These are phyloP conservation scores for Periphyllus acericola DNA, from an alignment of 2,888 invertebrate genomes.

Conservation along the genomic window DNA sequence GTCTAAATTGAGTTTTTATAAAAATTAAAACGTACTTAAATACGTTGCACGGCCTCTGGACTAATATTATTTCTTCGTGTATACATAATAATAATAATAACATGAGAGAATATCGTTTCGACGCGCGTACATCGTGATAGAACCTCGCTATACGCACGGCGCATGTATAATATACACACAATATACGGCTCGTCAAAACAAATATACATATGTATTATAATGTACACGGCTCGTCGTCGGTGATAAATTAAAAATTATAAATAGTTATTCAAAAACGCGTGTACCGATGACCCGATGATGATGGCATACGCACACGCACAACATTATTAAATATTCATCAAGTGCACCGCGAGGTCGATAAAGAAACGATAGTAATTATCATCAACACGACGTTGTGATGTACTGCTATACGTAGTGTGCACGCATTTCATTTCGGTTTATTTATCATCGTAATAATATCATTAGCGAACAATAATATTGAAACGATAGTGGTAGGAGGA, in stretches of 20 bases:
- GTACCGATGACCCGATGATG: neutral
- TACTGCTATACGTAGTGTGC: neutral
- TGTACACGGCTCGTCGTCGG: neutral
- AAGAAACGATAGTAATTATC: neutral
- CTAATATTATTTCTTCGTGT: neutral
- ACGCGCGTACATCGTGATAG: neutral
- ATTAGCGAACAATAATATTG: no score
- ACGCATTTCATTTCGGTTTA: no score
- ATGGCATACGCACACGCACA: neutral
- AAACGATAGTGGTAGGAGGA: no score
- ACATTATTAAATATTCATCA: constrained; percentile 39
- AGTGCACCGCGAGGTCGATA: neutral
- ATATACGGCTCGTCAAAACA: neutral
- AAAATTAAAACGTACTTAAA: neutral
- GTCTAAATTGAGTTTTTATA: neutral
- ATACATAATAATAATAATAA: no score
- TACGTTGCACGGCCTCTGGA: neutral
- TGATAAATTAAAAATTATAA: constrained; percentile 31
- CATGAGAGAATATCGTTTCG: neutral
- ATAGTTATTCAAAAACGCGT: neutral
- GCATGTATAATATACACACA: no score
- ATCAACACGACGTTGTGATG: neutral
- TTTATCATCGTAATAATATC: no score
- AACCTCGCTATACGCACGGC: neutral
- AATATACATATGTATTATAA: neutral